Evolutionary conservation across 1,140 invertebrate species (phyloP).

Genomic region (Drosophila parvula): DNA sequence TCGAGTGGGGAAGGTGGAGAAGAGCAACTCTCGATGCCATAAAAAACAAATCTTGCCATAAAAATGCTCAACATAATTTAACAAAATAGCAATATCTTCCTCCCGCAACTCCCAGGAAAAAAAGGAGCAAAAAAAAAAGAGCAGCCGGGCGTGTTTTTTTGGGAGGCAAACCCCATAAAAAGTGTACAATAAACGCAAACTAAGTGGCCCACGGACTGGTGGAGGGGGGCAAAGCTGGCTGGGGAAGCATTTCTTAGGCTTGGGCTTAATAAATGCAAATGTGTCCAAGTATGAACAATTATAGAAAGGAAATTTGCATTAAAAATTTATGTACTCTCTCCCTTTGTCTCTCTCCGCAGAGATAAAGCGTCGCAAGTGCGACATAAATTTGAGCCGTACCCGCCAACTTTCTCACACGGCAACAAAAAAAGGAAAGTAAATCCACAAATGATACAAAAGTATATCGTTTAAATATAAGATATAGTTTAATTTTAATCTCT

Average conservation of each 20-base stretch:
- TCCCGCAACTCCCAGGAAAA: background rate
- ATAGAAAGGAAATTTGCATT: conserved; percentile 82
- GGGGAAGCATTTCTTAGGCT: conserved; percentile 22
- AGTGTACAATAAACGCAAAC: conserved; percentile 78
- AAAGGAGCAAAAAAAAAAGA: background rate
- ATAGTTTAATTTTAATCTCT: background rate
- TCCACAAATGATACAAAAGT: background rate
- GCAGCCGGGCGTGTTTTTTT: conserved; percentile 1
- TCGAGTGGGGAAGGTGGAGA: background rate
- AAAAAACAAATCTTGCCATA: conserved; percentile 78
- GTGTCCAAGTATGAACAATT: conserved; percentile 80
- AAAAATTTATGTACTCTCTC: conserved; percentile 76
- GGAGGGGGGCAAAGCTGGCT: background rate
- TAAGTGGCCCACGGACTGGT: conserved; percentile 52
- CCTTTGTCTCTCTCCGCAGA: conserved; percentile 27
- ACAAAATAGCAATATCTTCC: conserved; percentile 77
- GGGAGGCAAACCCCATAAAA: conserved; percentile 58
- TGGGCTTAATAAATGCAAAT: conserved; percentile 77
- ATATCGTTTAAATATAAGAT: background rate
- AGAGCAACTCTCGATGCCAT: conserved; percentile 69
- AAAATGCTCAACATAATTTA: conserved; percentile 80
- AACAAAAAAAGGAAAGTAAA: background rate
- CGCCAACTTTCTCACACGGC: conserved; percentile 1
- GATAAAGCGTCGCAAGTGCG: conserved; percentile 73
- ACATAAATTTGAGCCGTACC: conserved; percentile 57